A percentile compares a stretch with the other conserved stretches of the same genome.
phyloP scores from a whole-genome alignment of 2,797 vertebrate genomes.

The Periophthalmus magnuspinnatus region DNA sequence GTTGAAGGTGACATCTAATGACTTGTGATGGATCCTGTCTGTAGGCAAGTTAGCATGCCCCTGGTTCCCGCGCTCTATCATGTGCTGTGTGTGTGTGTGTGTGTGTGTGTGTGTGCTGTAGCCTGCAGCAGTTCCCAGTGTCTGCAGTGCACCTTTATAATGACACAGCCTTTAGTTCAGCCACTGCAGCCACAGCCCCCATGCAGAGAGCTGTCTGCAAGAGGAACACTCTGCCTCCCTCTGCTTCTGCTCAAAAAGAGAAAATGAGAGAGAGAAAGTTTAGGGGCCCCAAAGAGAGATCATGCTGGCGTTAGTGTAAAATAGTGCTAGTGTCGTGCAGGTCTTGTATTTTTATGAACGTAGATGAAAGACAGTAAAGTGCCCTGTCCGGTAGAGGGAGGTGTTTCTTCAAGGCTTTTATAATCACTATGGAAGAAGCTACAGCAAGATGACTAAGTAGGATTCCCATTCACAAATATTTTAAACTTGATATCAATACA shows the following conservation, averaged over 20 bases:
- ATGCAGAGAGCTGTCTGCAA: slow-evolving; percentile 24
- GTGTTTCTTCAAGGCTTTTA: slow-evolving; percentile 24
- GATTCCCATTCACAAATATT: slow-evolving; percentile 3
- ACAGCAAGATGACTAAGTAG: neutral
- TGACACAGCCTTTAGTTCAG: slow-evolving; percentile 29
- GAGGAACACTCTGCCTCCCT: slow-evolving; percentile 12
- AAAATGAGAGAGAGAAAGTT: slow-evolving; percentile 15
- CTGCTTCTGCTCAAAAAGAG: slow-evolving; percentile 12
- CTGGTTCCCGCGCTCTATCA: neutral
- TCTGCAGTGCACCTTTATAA: slow-evolving; percentile 45
- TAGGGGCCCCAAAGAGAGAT: slow-evolving; percentile 3
- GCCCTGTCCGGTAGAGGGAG: slow-evolving; percentile 62
- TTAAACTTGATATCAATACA: no score
- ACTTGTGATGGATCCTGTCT: neutral
- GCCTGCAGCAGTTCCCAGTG: slow-evolving; percentile 18
- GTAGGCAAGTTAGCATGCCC: neutral
- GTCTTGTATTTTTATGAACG: slow-evolving; percentile 18
- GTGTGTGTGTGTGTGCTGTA: slow-evolving; percentile 17
- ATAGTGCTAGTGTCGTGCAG: slow-evolving; percentile 26
- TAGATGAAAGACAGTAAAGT: slow-evolving; percentile 39
- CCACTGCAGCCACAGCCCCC: slow-evolving; percentile 38
- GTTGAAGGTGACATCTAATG: no score
- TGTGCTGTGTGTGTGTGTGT: neutral
- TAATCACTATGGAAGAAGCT: neutral
- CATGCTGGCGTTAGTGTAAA: slow-evolving; percentile 26